Conservation (phyloP, 2,113 vertebrate species). For the Coracopsis vasa region DNA sequence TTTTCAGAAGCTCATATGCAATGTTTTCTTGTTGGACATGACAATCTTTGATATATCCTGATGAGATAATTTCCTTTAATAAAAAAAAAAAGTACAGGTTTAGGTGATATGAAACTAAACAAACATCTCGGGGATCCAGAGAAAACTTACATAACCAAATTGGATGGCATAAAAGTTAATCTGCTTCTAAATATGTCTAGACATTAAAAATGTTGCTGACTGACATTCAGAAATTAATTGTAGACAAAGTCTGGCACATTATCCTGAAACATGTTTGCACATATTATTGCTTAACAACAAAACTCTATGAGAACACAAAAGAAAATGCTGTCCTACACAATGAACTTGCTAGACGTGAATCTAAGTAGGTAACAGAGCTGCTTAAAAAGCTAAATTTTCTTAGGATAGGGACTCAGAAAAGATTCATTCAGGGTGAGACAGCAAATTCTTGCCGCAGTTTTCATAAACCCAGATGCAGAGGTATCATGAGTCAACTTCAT, state of each 20-base stretch:
- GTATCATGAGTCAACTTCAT: neutral
- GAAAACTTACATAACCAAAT: neutral
- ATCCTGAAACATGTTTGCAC: neutral
- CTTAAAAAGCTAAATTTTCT: neutral
- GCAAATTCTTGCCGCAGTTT: neutral
- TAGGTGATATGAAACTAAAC: neutral
- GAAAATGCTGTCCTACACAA: neutral
- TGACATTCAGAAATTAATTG: neutral
- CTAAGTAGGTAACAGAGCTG: neutral
- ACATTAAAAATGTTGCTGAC: neutral
- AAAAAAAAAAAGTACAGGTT: neutral
- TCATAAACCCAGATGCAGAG: neutral
- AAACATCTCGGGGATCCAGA: neutral
- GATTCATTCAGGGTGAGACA: neutral
- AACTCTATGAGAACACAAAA: neutral
- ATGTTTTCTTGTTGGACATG: neutral
- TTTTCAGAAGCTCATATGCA: neutral
- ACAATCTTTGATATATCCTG: neutral
- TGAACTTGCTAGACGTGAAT: neutral
- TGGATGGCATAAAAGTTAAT: neutral
- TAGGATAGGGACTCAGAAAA: neutral
- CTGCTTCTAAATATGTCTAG: neutral
- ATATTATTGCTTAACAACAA: neutral
- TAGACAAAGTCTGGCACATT: neutral
- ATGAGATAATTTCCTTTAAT: neutral